Evolutionary conservation across 2,888 invertebrate species (phyloP).

Genomic region (Clanis bilineata): DNA sequence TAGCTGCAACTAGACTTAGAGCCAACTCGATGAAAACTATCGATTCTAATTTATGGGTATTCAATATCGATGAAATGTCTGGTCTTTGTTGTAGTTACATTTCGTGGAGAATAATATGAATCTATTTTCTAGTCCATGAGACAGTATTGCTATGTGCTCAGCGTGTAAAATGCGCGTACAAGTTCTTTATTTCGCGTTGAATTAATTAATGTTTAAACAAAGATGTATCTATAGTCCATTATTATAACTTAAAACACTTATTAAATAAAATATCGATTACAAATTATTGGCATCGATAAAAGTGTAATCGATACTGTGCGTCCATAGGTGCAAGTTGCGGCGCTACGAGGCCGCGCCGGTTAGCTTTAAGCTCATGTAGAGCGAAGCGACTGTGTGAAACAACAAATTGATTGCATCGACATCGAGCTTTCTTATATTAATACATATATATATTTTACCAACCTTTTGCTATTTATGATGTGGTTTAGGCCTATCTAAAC

Average conservation of each 20-base stretch:
- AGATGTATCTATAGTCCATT: no score
- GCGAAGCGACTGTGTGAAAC: conserved; percentile 53
- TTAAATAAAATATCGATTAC: not conserved
- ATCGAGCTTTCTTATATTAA: conserved; percentile 7
- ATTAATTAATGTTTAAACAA: no score
- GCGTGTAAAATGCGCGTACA: no score
- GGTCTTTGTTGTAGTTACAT: no score
- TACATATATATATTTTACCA: conserved; percentile 20
- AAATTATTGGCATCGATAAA: not conserved
- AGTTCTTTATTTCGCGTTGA: not conserved
- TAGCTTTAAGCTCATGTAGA: conserved; percentile 68
- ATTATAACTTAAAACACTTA: not conserved
- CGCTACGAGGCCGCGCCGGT: conserved; percentile 60
- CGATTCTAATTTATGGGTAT: not conserved
- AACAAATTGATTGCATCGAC: conserved; percentile 52
- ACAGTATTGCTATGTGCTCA: no score
- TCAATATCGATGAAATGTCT: no score
- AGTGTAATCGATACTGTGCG: not conserved
- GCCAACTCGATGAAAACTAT: not conserved
- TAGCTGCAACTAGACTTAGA: conserved; percentile 45
- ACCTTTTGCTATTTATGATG: not conserved
- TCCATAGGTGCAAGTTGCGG: conserved; percentile 62
- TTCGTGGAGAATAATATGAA: no score
- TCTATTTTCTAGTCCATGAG: no score
- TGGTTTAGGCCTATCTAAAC: no score